A percentile compares a stretch with the other conserved stretches of the same genome.
Conservation (phyloP, 2,113 vertebrate genomes). For the Sorex fumeus region DNA sequence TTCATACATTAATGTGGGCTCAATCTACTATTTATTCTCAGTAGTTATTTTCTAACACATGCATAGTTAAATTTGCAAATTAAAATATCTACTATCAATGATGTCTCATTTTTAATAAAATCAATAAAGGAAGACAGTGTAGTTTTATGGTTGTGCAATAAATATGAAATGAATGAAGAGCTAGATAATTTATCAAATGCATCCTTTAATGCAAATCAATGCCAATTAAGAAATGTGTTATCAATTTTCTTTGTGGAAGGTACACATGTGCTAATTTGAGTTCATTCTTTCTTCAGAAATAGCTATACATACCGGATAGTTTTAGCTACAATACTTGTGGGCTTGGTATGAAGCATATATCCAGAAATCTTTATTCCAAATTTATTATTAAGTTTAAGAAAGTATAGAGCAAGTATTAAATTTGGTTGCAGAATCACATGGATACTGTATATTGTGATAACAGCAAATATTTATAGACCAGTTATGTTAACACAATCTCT, state of each 20-base stretch:
- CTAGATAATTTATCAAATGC: neutral
- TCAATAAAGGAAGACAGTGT: neutral
- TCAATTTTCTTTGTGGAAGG: constrained; percentile 5
- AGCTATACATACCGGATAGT: neutral
- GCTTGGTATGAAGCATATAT: neutral
- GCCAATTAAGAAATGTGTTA: constrained; percentile 21
- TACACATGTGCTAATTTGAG: neutral
- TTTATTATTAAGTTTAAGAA: neutral
- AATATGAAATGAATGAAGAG: constrained; percentile 19
- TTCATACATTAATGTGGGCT: constrained; percentile 58
- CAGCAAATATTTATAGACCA: neutral
- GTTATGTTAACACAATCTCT: neutral
- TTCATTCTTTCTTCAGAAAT: neutral
- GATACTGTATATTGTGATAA: neutral
- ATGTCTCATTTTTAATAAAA: constrained; percentile 69
- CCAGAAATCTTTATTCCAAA: accelerated
- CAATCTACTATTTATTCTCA: constrained; percentile 62
- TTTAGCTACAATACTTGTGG: neutral
- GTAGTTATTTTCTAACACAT: constrained; percentile 70
- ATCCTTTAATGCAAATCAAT: constrained; percentile 37
- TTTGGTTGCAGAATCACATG: neutral
- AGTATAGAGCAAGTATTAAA: neutral
- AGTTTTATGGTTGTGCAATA: neutral
- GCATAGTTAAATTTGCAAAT: constrained; percentile 79
- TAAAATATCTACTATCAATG: constrained; percentile 62